phyloP scores from a whole-genome alignment of 2,797 vertebrate genomes.

The Pangasius krempfi region DNA sequence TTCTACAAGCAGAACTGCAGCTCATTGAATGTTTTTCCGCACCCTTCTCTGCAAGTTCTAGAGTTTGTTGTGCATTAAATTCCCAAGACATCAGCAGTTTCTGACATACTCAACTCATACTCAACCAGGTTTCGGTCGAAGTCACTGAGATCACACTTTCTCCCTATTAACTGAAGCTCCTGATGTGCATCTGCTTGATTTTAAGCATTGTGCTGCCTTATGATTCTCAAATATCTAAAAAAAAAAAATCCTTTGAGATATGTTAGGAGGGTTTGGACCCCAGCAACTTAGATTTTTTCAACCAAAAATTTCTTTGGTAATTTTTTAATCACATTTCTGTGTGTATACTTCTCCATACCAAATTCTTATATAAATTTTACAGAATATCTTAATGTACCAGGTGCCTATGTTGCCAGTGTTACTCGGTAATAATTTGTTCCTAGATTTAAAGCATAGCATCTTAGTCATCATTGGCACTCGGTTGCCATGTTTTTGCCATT shows the following conservation, averaged over 20 bases:
- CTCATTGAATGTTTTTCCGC: neutral
- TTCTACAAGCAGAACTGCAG: neutral
- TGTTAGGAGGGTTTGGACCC: neutral
- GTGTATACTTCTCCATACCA: neutral
- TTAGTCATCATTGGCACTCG: too few species aligned
- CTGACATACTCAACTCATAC: neutral
- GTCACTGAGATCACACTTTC: neutral
- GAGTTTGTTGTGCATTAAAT: neutral
- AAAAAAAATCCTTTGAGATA: neutral
- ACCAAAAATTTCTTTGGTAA: neutral
- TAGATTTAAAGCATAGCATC: neutral
- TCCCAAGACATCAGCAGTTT: neutral
- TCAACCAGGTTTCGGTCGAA: neutral
- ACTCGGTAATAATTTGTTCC: neutral
- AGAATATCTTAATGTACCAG: neutral
- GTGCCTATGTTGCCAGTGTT: neutral
- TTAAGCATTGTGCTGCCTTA: neutral
- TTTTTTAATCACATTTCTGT: neutral
- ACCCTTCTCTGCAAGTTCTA: neutral
- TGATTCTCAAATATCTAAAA: neutral
- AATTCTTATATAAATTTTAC: too few species aligned
- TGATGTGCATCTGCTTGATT: neutral
- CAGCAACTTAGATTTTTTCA: neutral
- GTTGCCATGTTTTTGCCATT: too few species aligned
- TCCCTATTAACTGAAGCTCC: neutral